Base-by-base conservation (phyloP, 2,113 vertebrate genomes). In the Arenaria interpres region DNA sequence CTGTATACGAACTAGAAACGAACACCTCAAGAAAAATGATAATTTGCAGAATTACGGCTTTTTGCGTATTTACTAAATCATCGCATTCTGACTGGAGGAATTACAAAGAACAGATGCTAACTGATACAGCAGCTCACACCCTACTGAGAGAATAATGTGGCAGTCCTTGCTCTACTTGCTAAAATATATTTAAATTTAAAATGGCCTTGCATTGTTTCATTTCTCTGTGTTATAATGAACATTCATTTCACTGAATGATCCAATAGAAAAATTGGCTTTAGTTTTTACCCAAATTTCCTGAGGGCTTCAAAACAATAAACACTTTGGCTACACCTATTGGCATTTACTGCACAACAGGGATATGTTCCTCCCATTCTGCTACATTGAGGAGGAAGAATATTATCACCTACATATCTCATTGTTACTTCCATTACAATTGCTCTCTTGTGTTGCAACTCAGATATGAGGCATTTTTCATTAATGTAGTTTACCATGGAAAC, bases 41-140 rank as follows among this genome's bases (percentile, higher is more conserved):
- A 88, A 95, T 94, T 97, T 92, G 90, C 83, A 92, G 85, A 80
- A 97, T 69, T 91, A 66, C 0, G 1, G 43, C 56, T 86, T 92
- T 97, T 94, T 94, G 90, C 37, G 37, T 89, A 91, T 96, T 97
- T 97, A 97, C 96, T 97, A 97, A 98, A 98, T 97, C 95, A 94
- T 90, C 2, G 12, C 93, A 94, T 96, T 97, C 91, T 90, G 96
- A 96, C 93, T 96, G 97, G 84, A 97, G 93, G 95, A 97, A 97
- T 95, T 97, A 86, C 92, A 93, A 95, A 89, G 97, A 98, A 97
- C 98, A 98, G 98, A 98, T 98, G 98, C 96, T 97, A 85, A 95
- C 92, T 71, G 83, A 91, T 96, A 90, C 43, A 96, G 77, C 83
- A 90, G 72, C 92, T 93, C 90, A 95, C 72, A 96, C 85, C 98